A percentile compares a stretch with the other conserved stretches of the same genome.
Conservation (phyloP, 2,113 vertebrate genomes). For the Chelonoidis abingdonii region DNA sequence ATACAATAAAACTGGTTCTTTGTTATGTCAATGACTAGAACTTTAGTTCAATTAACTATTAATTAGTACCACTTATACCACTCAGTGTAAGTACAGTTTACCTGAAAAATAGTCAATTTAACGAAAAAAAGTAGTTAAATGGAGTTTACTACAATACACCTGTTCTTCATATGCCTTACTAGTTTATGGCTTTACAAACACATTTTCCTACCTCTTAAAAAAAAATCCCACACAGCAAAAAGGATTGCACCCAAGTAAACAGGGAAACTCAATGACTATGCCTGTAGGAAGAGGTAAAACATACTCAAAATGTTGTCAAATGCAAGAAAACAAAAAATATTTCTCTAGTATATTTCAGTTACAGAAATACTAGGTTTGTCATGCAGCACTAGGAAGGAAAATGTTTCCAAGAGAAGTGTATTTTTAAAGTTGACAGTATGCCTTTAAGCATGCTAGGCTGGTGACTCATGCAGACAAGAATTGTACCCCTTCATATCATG, state of each 20-base stretch:
- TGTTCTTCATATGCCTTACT: background rate
- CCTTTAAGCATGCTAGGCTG: background rate
- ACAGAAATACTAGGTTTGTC: background rate
- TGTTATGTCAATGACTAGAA: accelerated
- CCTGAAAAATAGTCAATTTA: background rate
- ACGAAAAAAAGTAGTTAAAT: background rate
- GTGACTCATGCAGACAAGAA: background rate
- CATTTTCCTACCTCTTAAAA: background rate
- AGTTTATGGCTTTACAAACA: background rate
- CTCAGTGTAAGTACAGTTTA: background rate
- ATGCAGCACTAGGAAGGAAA: background rate
- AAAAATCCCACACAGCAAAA: background rate
- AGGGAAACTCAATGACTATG: background rate
- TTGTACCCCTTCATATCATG: background rate
- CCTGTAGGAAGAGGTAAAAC: background rate
- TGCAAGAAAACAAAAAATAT: background rate
- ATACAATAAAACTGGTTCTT: background rate
- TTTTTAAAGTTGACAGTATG: background rate
- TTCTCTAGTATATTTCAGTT: background rate
- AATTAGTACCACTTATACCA: background rate
- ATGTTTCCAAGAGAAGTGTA: background rate
- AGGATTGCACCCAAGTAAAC: background rate
- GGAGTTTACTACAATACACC: background rate
- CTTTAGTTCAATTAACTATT: background rate
- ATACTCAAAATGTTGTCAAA: background rate